Evolutionary conservation across 2,888 invertebrate genomes (phyloP), one percentile per base, ranked within the genome.

Genomic region (Eupithecia vulgata): DNA sequence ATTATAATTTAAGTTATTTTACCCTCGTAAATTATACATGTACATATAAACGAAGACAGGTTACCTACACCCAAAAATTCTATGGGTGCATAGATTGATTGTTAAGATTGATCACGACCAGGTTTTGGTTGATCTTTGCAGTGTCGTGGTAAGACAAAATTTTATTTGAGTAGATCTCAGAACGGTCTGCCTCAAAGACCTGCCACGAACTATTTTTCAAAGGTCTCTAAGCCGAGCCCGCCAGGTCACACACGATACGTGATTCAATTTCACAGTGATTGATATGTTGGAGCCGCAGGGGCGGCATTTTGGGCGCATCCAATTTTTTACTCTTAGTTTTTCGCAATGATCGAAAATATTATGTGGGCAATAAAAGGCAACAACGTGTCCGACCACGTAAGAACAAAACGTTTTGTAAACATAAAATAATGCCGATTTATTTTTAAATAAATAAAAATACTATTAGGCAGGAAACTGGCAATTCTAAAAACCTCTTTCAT

Each of bases 211-310:
- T 1, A 52, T 52, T 21, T 57, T 57, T 57, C 57, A 57, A 57
- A 57, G 21, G 57, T 57, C 57, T 57, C 12, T 25, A 57, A 57
- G 57, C 25, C 13, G 61, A 21, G 59, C 66, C 61, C 66, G 34
- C 48, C 37, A 45, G 75, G 64, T 48, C 59, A 65, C 67, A 70
- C 75, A 74, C 74, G 72, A 73, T 76, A 78, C 80, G 80, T 80
- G 80, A 78, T 80, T 78, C 80, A 80, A 80, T 80, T 75, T 74
- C 67, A 52, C 10, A 57, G 61, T 76, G 80, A 80, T 80, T 80
- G 80, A 80, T 80, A 74, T 73, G 71, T 75, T 59, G 48, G 35
- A 64, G 21, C 68, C 67, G 40, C 72, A 64, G 67, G 57, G 62
- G 65, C 65, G 30, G 57, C 45, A 21, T 70, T 72, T 42, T 59